Evolutionary conservation across 1,140 invertebrate species (phyloP).

Genomic region (Scaptomyza graminum): DNA sequence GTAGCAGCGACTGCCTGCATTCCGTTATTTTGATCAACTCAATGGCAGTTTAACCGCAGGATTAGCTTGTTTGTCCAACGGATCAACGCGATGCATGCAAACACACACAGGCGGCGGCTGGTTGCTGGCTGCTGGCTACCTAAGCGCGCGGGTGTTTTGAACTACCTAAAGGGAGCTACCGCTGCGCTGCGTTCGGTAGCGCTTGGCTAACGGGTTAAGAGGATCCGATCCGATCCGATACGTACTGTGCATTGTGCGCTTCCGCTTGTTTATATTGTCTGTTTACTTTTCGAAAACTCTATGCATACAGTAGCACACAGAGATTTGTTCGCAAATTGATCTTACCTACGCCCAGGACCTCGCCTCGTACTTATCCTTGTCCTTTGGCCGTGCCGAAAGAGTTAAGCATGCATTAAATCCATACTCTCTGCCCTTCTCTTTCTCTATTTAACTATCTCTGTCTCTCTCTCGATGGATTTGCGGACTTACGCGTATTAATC

Average conservation of each 20-base stretch:
- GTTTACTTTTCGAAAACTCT: conserved; percentile 47
- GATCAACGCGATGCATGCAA: conserved; percentile 73
- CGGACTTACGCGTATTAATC: conserved; percentile 73
- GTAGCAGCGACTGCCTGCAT: conserved; percentile 48
- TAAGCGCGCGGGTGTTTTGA: conserved; percentile 3
- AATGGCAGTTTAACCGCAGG: conserved; percentile 83
- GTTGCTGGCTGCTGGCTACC: too few relatives aligned
- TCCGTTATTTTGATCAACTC: conserved; percentile 75
- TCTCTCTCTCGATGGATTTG: conserved; percentile 21
- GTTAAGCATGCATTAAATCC: conserved; percentile 74
- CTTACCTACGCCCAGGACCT: conserved; percentile 56
- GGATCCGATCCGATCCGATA: neutral
- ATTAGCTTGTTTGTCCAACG: conserved; percentile 79
- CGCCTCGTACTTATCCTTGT: conserved; percentile 12
- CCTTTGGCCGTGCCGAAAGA: conserved; percentile 61
- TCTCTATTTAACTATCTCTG: conserved; percentile 2
- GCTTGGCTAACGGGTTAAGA: conserved; percentile 63
- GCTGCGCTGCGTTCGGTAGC: neutral
- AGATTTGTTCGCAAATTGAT: conserved; percentile 53
- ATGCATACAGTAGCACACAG: conserved; percentile 52
- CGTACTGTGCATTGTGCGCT: conserved; percentile 34
- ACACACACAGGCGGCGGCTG: conserved; percentile 60
- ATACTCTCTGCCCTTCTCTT: conserved; percentile 7
- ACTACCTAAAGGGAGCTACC: conserved; percentile 26
- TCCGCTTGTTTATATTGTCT: conserved; percentile 78